A percentile compares a stretch with the other conserved stretches of the same genome.
These are phyloP conservation scores for Aphidoletes aphidimyza DNA, from an alignment of 2,888 invertebrate species.

Conservation along the genomic window DNA sequence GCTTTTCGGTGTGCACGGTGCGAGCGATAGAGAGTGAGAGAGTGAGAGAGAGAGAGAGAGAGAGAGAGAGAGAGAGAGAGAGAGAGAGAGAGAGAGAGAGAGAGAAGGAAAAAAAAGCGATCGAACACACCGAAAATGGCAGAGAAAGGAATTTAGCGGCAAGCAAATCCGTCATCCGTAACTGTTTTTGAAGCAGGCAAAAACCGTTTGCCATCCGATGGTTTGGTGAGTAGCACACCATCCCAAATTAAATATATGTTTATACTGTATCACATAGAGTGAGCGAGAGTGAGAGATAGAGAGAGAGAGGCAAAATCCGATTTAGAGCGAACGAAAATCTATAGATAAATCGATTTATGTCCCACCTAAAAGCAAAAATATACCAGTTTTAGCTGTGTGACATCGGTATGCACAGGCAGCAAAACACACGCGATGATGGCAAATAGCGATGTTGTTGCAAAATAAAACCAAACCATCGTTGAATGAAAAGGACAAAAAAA, in stretches of 20 bases:
- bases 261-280: too few relatives aligned
- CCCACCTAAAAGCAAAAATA: constrained; percentile 1
- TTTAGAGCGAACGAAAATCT: background rate
- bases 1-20: background rate
- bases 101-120: background rate
- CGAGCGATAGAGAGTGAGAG: background rate
- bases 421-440: constrained; percentile 22
- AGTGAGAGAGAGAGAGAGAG: background rate
- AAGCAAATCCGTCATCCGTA: constrained; percentile 40
- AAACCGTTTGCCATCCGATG: background rate
- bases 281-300: background rate
- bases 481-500: background rate
- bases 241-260: background rate
- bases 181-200: background rate
- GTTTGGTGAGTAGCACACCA: too few relatives aligned
- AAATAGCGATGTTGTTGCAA: background rate
- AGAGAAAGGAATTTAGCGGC: background rate
- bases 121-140: too few relatives aligned
- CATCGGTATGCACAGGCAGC: background rate
- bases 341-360: constrained; percentile 16
- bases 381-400: background rate
- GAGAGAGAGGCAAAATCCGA: background rate
- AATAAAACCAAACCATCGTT: background rate
- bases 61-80: background rate
- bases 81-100: background rate